Conservation (phyloP, 1,140 invertebrate species). For the Camponotus pennsylvanicus region DNA sequence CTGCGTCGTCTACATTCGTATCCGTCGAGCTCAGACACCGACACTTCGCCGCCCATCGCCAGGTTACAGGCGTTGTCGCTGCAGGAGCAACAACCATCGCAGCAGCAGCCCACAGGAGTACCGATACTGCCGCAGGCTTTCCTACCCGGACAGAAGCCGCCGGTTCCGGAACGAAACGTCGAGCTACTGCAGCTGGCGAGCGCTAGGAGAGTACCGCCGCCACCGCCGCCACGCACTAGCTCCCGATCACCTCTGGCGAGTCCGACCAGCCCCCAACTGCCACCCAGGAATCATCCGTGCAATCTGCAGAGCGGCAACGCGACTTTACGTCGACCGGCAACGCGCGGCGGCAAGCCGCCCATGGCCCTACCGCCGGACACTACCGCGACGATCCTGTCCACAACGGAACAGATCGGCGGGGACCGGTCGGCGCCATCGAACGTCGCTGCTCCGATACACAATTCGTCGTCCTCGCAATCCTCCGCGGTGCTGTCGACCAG, state of each 20-base stretch:
- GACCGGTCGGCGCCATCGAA: conserved; percentile 86
- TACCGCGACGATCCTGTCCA: conserved; percentile 84
- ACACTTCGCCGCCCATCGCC: conserved; percentile 89
- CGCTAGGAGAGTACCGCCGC: conserved; percentile 92
- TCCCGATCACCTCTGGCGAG: conserved; percentile 94
- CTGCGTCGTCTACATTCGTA: conserved; percentile 91
- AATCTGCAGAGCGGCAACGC: conserved; percentile 74
- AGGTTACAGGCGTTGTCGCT: conserved; percentile 81
- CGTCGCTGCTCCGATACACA: conserved; percentile 86
- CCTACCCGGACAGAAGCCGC: conserved; percentile 88
- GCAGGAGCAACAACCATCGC: conserved; percentile 79
- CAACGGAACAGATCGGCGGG: conserved; percentile 86
- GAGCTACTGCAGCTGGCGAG: conserved; percentile 89
- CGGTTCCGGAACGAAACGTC: conserved; percentile 92
- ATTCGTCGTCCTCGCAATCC: conserved; percentile 91
- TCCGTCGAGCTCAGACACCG: conserved; percentile 91
- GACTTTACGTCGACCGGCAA: conserved; percentile 73
- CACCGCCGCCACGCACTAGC: conserved; percentile 94
- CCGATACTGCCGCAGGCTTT: conserved; percentile 81
- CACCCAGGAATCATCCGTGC: conserved; percentile 83
- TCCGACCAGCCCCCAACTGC: conserved; percentile 89
- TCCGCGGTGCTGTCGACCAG: conserved; percentile 86
- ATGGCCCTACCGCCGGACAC: conserved; percentile 84
- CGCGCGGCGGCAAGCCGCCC: conserved; percentile 77
- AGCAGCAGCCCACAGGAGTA: conserved; percentile 71